These are phyloP conservation scores for Lasioglossum pauxillum DNA, from an alignment of 2,888 invertebrate species.

Conservation along the genomic window DNA sequence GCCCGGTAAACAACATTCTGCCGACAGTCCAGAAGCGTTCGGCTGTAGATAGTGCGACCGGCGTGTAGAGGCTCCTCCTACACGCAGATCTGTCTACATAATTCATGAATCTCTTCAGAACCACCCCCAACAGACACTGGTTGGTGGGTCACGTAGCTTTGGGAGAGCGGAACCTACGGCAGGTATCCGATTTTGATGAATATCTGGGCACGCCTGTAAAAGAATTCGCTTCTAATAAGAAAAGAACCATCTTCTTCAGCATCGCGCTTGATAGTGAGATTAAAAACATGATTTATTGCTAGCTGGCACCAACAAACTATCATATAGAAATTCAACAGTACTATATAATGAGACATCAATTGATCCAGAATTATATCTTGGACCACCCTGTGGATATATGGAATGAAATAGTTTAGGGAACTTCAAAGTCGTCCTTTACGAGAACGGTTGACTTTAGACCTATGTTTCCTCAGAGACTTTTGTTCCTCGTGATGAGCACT, in stretches of 20 bases:
- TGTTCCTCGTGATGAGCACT: too few relatives aligned
- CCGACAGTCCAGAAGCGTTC: slow-evolving; percentile 59
- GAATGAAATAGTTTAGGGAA: too few relatives aligned
- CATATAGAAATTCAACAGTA: neutral
- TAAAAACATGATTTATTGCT: neutral
- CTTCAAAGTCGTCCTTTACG: too few relatives aligned
- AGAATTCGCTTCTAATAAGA: neutral
- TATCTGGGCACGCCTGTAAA: slow-evolving; percentile 29
- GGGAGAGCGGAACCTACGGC: slow-evolving; percentile 33
- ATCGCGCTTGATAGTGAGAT: neutral
- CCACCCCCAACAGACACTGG: slow-evolving; percentile 50
- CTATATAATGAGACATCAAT: too few relatives aligned
- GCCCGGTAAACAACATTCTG: slow-evolving; percentile 65
- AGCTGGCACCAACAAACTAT: neutral
- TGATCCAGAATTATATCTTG: too few relatives aligned
- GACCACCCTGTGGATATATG: too few relatives aligned
- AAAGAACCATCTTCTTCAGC: neutral
- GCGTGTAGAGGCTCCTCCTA: slow-evolving; percentile 57
- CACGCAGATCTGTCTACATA: slow-evolving; percentile 69
- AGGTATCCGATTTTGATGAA: slow-evolving; percentile 43
- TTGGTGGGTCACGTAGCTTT: slow-evolving; percentile 58
- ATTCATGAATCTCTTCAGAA: slow-evolving; percentile 72
- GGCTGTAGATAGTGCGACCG: slow-evolving; percentile 48
- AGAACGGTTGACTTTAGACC: too few relatives aligned
- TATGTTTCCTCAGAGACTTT: too few relatives aligned